Evolutionary conservation across 2,888 invertebrate species (phyloP).

Genomic region (Drosophila tripunctata): DNA sequence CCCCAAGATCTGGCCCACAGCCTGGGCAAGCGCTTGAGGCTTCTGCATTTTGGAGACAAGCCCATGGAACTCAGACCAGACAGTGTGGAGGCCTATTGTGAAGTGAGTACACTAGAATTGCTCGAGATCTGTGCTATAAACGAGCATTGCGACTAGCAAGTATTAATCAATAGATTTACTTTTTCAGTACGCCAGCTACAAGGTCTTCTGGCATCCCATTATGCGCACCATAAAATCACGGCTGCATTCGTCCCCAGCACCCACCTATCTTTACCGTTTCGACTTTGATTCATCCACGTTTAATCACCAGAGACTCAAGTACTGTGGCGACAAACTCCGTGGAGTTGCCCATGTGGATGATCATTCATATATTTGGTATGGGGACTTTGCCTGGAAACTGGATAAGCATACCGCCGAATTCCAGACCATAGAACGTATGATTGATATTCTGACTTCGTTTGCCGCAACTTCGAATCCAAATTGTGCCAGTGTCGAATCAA

Average conservation of each 20-base stretch:
- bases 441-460: slow-evolving; percentile 80
- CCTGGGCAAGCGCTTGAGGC: slow-evolving; percentile 56
- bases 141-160: too few species aligned
- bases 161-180: too few species aligned
- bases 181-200: slow-evolving; percentile 81
- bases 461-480: slow-evolving; percentile 81
- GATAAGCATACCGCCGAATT: slow-evolving; percentile 76
- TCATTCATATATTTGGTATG: slow-evolving; percentile 82
- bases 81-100: slow-evolving; percentile 79
- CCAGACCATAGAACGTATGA: slow-evolving; percentile 81
- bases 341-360: slow-evolving; percentile 83
- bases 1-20: slow-evolving; percentile 52
- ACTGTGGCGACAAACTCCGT: slow-evolving; percentile 74
- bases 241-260: slow-evolving; percentile 48
- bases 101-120: slow-evolving; percentile 58
- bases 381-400: slow-evolving; percentile 75
- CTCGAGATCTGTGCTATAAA: too few species aligned
- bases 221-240: slow-evolving; percentile 71
- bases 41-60: slow-evolving; percentile 69
- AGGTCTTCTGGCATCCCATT: slow-evolving; percentile 82
- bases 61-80: slow-evolving; percentile 70
- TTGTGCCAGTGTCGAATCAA: slow-evolving; percentile 39
- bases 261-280: slow-evolving; percentile 83
- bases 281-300: slow-evolving; percentile 82
- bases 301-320: slow-evolving; percentile 80